These are phyloP conservation scores for Andrena praecox DNA, from an alignment of 2,888 invertebrate species.

Conservation along the genomic window DNA sequence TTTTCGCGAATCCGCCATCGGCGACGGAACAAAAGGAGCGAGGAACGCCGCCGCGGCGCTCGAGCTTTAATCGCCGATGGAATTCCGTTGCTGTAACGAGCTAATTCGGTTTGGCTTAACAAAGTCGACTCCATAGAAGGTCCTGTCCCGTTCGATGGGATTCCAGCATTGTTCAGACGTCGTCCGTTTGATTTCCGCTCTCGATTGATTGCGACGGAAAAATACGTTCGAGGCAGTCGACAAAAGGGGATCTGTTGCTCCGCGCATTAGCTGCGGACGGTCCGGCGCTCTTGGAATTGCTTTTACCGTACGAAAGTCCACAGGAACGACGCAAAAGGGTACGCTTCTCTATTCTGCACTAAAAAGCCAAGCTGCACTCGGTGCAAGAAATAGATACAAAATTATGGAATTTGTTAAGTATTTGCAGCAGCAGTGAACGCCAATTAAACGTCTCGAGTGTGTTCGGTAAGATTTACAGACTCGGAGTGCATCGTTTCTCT, in stretches of 20 bases:
- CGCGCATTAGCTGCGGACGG: neutral
- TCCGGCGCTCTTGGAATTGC: too few relatives aligned
- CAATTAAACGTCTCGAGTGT: too few relatives aligned
- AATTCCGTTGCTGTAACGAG: slow-evolving; percentile 55
- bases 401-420: too few relatives aligned
- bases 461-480: too few relatives aligned
- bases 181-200: slow-evolving; percentile 43
- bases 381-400: too few relatives aligned
- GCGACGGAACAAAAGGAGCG: slow-evolving; percentile 21
- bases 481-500: too few relatives aligned
- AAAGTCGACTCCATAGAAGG: slow-evolving; percentile 56
- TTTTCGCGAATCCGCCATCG: slow-evolving; percentile 9
- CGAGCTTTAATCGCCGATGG: slow-evolving; percentile 58
- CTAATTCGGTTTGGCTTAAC: slow-evolving; percentile 67
- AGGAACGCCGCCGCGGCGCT: slow-evolving; percentile 6
- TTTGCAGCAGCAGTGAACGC: too few relatives aligned
- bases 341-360: too few relatives aligned
- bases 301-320: too few relatives aligned
- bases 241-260: slow-evolving; percentile 5
- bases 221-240: neutral
- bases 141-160: slow-evolving; percentile 22
- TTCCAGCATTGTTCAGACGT: slow-evolving; percentile 28
- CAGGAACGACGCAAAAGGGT: too few relatives aligned
- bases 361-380: too few relatives aligned
- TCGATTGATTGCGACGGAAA: slow-evolving; percentile 43